Evolutionary conservation across 2,888 invertebrate genomes (phyloP).

Genomic region (Clusia tigrina): DNA sequence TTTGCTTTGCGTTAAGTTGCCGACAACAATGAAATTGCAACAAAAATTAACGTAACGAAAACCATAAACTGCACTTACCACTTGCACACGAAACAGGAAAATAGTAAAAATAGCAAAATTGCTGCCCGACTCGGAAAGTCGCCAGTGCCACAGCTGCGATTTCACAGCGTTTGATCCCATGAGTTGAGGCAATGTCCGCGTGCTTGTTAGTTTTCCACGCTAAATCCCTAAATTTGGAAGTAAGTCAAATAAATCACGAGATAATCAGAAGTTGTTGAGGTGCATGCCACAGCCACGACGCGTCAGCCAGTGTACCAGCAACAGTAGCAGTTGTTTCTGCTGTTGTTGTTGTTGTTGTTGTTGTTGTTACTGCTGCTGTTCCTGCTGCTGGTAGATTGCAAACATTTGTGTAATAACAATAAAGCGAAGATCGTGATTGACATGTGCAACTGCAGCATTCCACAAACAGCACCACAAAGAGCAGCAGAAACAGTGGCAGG

Average conservation of each 20-base stretch:
- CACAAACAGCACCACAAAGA: conserved; percentile 3
- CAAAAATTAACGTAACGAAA: conserved; percentile 9
- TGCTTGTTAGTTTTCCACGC: conserved; percentile 40
- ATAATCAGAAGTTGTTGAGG: conserved; percentile 37
- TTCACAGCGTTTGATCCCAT: conserved; percentile 14
- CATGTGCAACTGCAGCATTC: conserved; percentile 33
- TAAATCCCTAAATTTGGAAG: conserved; percentile 43
- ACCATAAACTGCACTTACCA: conserved; percentile 1
- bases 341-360: not conserved
- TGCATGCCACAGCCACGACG: no score
- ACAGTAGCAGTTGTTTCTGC: not conserved
- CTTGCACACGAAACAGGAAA: not conserved
- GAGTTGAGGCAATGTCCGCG: not conserved
- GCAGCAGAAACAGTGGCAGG: conserved; percentile 21
- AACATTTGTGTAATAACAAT: conserved; percentile 38
- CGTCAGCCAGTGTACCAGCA: no score
- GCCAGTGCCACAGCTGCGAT: conserved; percentile 10
- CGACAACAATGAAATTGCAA: not conserved
- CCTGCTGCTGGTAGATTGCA: conserved; percentile 10
- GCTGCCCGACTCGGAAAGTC: not conserved
- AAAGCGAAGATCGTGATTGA: conserved; percentile 44
- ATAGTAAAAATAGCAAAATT: not conserved
- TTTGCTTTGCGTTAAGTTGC: not conserved
- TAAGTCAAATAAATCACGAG: conserved; percentile 44
- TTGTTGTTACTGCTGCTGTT: no score